Base-by-base conservation (phyloP, 2,113 vertebrate genomes). In the Pygoscelis antarcticus region DNA sequence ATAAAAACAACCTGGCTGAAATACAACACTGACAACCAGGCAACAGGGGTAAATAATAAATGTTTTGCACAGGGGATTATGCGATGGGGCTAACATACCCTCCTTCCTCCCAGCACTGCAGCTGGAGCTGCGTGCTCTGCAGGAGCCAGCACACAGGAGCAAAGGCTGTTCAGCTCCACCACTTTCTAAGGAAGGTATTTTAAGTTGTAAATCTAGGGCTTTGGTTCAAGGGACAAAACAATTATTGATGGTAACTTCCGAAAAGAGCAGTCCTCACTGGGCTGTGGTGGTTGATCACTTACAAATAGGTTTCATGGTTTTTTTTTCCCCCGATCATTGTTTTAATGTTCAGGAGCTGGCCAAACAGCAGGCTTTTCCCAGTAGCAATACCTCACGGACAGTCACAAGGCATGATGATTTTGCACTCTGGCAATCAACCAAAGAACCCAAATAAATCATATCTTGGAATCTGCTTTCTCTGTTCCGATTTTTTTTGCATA, bases 1-100 rank as follows among this genome's bases (percentile, higher is more conserved):
- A 29, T 38, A 38, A 62, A 54, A 54, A 6, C 11, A 26, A 21
- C 13, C 30, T 34, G 11, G 14, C 21, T 87, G 49, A 55, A 55
- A n/a, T 9, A 55, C 32, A 69, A 42, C 30, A 36, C n/a, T 42
- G 30, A 23, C 21, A 87, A 32, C 14, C 17, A 49, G 49, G 17
- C 13, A 38, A 38, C 22, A 12, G 13, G 10, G 29, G n/a, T 66
- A 78, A 78, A 26, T 22, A 40, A 54, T 8, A 29, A 40, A n/a
- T 18, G 40, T 19, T 81, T 36, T 36, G 54, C 22, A 22, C 30
- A 25, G 3, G 32, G 16, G 36, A 23, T 71, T 12, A 15, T 8
- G 18, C 2, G 22, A 38, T 36, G 17, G 32, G 32, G 30, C 5
- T 36, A 9, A 52, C 3, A 1, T 4, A 22, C 5, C 21, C n/a